phyloP scores from a whole-genome alignment of 1,140 invertebrate genomes.

The Globodera ellingtonae region DNA sequence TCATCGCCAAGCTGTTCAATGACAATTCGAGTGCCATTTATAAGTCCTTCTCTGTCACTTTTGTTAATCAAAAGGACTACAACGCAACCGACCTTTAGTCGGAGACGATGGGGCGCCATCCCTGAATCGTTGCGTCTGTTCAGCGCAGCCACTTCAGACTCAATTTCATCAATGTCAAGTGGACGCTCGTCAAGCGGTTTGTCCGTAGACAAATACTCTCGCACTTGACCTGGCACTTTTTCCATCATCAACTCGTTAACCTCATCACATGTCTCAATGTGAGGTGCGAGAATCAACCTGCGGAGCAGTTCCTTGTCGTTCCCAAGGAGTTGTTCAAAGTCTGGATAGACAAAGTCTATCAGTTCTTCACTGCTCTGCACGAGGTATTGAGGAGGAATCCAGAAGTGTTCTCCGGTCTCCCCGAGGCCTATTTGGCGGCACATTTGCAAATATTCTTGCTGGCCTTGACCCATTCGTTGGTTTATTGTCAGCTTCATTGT shows the following conservation, averaged over 20 bases:
- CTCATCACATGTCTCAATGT: neutral
- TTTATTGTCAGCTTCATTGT: neutral
- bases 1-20: neutral
- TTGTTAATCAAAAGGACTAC: slow-evolving; percentile 13
- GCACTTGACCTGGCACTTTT: neutral
- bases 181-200: slow-evolving; percentile 10
- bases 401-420: no score
- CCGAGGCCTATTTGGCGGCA: no score
- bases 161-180: slow-evolving; percentile 2
- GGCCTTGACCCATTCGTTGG: no score
- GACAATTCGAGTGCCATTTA: slow-evolving; percentile 33
- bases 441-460: no score
- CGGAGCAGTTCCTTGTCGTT: neutral
- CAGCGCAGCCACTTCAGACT: neutral
- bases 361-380: no score
- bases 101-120: slow-evolving; percentile 20
- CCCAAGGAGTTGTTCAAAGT: neutral
- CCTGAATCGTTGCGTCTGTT: neutral
- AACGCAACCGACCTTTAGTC: slow-evolving; percentile 19
- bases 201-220: neutral
- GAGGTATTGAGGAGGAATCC: no score
- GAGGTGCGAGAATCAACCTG: slow-evolving; percentile 1
- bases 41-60: neutral
- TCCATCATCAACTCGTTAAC: neutral
- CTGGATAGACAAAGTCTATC: slow-evolving; percentile 1